Percentiles rank a stretch among this genome's conserved stretches.
phyloP scores from a whole-genome alignment of 2,797 vertebrate species.

The Jordanella pulchra region DNA sequence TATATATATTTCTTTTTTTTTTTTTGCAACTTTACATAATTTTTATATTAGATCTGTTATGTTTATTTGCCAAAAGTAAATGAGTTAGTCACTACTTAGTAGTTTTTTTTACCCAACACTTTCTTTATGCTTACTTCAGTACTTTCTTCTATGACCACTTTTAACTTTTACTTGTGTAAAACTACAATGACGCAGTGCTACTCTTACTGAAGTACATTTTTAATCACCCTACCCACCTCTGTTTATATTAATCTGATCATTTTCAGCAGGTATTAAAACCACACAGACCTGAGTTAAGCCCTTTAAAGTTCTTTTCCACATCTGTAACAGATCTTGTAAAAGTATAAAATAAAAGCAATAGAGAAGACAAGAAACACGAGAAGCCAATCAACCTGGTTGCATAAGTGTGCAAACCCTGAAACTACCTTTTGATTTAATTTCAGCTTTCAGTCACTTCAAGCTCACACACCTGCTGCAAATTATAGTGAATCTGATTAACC shows the following conservation, averaged over 20 bases:
- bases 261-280: background rate
- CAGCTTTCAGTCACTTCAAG: background rate
- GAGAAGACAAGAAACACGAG: background rate
- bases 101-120: too few species aligned
- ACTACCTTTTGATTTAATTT: background rate
- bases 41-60: too few species aligned
- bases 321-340: background rate
- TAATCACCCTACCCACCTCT: too few species aligned
- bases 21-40: too few species aligned
- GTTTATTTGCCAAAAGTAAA: too few species aligned
- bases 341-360: background rate
- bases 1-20: too few species aligned
- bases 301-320: background rate
- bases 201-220: too few species aligned
- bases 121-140: too few species aligned
- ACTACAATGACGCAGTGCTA: too few species aligned
- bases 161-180: too few species aligned
- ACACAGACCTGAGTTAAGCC: background rate
- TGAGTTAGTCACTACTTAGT: too few species aligned
- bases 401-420: background rate
- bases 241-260: background rate
- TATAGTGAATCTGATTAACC: background rate
- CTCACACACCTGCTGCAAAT: background rate
- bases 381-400: background rate
- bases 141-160: too few species aligned